Evolutionary conservation across 2,797 vertebrate genomes (phyloP), one percentile per base, ranked within the genome.

Genomic region (Propithecus perrieri): DNA sequence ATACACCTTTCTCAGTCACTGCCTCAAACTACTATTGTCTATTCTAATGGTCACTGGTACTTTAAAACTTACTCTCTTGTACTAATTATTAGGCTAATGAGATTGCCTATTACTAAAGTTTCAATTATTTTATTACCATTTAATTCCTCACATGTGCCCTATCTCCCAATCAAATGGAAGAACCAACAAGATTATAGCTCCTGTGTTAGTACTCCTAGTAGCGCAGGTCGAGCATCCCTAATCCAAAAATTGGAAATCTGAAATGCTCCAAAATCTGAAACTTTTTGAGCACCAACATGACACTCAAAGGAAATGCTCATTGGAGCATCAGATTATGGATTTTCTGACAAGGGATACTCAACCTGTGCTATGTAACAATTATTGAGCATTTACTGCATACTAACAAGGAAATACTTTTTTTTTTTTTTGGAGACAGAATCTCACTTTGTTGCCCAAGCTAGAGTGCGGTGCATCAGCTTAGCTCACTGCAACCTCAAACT

Each of bases 311-410:
- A 78, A 78, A 78, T 55, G 12, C 7, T 55, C 4, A 9, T 14
- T 55, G 22, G n/a, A 55, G 22, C 13, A 8, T 76, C 33, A 13
- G 74, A 76, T n/a, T 76, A 50, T 4, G 11, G 18, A 53, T 76
- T 76, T 76, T 76, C 50, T 20, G 74, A 76, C 12, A 53, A 76
- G 50, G 33, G 74, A 76, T 24, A 50, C 48, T 76, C n/a, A 53
- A 76, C 18, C 11, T 76, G 33, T 76, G 74, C 24, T 84, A 43
- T 17, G 76, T 46, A 50, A 83, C 15, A 93, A 85, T 69, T 59
- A 89, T 0, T 33, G 46, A 76, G 53, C 4, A 8, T 15, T 18
- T 43, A 88, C 30, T 75, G 17, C 14, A 67, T 8, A 43, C 35
- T 8, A 4, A 69, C 48, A 17, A 85, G 61, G 50, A 85, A 80